Percentiles rank a stretch among this genome's conserved stretches.
Conservation (phyloP, 2,888 invertebrate species). For the Ellobium chinense region DNA sequence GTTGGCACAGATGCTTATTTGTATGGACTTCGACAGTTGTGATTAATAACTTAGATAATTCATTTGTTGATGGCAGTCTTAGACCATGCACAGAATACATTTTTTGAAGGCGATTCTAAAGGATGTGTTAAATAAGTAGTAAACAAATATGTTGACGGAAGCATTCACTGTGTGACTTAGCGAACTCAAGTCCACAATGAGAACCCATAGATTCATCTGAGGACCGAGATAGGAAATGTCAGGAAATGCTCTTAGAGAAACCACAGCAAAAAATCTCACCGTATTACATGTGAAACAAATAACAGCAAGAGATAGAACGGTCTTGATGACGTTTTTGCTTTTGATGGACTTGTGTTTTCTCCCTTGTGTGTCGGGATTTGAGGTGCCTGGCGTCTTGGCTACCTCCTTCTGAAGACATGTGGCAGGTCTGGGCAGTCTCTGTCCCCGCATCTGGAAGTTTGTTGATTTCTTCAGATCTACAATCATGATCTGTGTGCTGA, state of each 20-base stretch:
- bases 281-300: background rate
- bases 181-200: background rate
- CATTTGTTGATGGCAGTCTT: too few relatives aligned
- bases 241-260: background rate
- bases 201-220: background rate
- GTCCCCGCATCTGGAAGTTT: background rate
- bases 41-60: too few relatives aligned
- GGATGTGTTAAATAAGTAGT: background rate
- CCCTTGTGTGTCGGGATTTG: background rate
- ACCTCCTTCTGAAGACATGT: background rate
- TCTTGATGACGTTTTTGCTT: background rate
- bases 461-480: background rate
- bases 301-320: background rate
- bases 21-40: too few relatives aligned
- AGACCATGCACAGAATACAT: too few relatives aligned
- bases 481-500: background rate
- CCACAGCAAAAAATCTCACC: background rate
- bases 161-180: background rate
- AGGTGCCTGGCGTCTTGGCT: background rate
- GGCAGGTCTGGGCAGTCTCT: background rate
- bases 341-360: background rate
- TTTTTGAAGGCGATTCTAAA: background rate
- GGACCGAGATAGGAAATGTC: background rate
- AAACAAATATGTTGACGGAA: conserved; percentile 8
- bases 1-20: too few relatives aligned